Conservation (phyloP, 2,113 vertebrate genomes). For the Lipophrys pholis region DNA sequence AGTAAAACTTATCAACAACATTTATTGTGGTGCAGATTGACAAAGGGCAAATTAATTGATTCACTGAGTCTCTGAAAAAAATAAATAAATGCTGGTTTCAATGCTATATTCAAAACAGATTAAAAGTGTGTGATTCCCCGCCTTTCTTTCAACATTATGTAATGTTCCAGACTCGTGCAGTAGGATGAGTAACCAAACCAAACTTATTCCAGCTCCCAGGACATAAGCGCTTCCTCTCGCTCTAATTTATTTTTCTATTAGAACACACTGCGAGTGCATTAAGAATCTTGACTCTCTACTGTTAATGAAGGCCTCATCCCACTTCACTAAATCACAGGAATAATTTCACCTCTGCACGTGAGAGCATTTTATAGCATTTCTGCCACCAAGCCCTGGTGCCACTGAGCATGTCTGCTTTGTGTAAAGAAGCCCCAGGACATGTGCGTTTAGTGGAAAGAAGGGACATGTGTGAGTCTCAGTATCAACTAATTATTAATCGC, state of each 20-base stretch:
- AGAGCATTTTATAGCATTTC: not conserved
- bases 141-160: too few species aligned
- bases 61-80: too few species aligned
- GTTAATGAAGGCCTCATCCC: constrained; percentile 27
- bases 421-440: constrained; percentile 8
- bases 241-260: constrained; percentile 28
- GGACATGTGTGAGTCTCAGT: not conserved
- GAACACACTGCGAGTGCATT: constrained; percentile 24
- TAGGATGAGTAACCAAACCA: constrained; percentile 33
- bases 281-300: constrained; percentile 26
- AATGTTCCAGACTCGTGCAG: not conserved
- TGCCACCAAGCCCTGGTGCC: not conserved
- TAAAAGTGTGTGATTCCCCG: too few species aligned
- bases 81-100: too few species aligned
- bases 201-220: constrained; percentile 5
- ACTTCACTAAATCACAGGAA: constrained; percentile 9
- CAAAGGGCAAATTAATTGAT: too few species aligned
- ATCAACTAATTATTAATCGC: constrained; percentile 21
- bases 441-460: constrained; percentile 2
- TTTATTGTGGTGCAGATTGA: too few species aligned
- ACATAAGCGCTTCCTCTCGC: constrained; percentile 16
- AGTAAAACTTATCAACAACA: too few species aligned
- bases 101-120: too few species aligned
- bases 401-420: constrained; percentile 25
- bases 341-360: not conserved